A percentile compares a stretch with the other conserved stretches of the same genome.
phyloP scores from a whole-genome alignment of 1,140 invertebrate genomes.

The Leptopilina clavipes region DNA sequence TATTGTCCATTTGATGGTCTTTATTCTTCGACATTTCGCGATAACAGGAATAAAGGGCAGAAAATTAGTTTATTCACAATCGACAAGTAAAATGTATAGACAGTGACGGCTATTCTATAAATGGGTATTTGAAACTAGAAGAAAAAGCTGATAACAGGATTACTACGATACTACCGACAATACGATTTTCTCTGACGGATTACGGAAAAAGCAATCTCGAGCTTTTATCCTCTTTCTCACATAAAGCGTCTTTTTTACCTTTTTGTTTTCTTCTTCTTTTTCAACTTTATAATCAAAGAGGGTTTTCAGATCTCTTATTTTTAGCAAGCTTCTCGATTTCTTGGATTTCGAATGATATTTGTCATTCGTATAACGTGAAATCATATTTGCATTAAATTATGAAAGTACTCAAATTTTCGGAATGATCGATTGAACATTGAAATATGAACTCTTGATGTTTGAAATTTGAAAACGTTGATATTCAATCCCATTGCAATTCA shows the following conservation, averaged over 20 bases:
- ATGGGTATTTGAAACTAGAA: constrained; percentile 16
- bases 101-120: constrained; percentile 15
- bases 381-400: not conserved
- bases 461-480: too few species aligned
- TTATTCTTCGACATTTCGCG: constrained; percentile 3
- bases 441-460: too few species aligned
- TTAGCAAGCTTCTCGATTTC: not conserved
- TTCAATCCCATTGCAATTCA: too few species aligned
- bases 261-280: not conserved
- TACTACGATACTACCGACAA: constrained; percentile 18
- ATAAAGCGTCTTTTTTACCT: not conserved
- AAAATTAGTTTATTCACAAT: not conserved
- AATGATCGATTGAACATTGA: too few species aligned
- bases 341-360: not conserved
- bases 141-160: constrained; percentile 15
- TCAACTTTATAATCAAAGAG: constrained; percentile 9
- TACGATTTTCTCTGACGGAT: constrained; percentile 16
- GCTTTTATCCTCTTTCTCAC: constrained; percentile 19
- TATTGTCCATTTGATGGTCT: constrained; percentile 6
- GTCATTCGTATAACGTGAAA: not conserved
- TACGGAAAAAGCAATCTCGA: constrained; percentile 18
- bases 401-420: not conserved
- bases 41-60: not conserved
- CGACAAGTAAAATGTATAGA: constrained; percentile 11
- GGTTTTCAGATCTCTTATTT: not conserved